Conservation (phyloP, 2,113 vertebrate species). For the Gymnorhina tibicen region DNA sequence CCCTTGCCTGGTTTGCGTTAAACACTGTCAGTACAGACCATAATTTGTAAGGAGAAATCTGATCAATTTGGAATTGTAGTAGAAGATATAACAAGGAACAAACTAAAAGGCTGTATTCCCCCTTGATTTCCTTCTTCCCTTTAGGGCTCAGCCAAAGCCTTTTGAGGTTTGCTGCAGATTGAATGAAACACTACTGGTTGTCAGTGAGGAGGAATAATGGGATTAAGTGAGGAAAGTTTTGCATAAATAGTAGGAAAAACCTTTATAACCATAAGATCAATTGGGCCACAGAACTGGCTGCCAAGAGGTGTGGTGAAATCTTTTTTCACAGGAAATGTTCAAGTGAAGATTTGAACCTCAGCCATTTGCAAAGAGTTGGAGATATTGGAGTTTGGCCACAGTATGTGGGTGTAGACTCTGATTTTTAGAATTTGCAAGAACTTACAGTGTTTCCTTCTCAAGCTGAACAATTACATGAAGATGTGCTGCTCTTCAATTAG, state of each 20-base stretch:
- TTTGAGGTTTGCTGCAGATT: slow-evolving; percentile 20
- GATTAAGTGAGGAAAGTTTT: slow-evolving; percentile 34
- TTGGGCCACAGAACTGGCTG: background rate
- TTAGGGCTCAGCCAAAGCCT: background rate
- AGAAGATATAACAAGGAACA: background rate
- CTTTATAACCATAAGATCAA: slow-evolving; percentile 7
- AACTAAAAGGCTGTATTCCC: background rate
- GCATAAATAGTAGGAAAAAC: slow-evolving; percentile 29
- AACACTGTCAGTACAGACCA: background rate
- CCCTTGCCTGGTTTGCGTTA: background rate
- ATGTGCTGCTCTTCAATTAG: background rate
- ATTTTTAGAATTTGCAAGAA: background rate
- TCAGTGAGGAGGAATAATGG: slow-evolving; percentile 33
- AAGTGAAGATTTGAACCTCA: slow-evolving; percentile 19
- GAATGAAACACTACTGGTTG: slow-evolving; percentile 9
- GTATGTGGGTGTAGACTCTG: background rate
- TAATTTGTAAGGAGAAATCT: background rate
- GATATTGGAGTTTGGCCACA: background rate
- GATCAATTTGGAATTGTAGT: background rate
- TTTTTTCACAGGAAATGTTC: slow-evolving; percentile 43
- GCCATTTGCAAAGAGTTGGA: background rate
- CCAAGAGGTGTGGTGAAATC: slow-evolving; percentile 45
- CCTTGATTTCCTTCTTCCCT: background rate
- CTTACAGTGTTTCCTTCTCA: background rate
- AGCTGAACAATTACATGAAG: background rate